phyloP scores from a whole-genome alignment of 2,797 vertebrate genomes.

The Melanotaenia maccullochi region DNA sequence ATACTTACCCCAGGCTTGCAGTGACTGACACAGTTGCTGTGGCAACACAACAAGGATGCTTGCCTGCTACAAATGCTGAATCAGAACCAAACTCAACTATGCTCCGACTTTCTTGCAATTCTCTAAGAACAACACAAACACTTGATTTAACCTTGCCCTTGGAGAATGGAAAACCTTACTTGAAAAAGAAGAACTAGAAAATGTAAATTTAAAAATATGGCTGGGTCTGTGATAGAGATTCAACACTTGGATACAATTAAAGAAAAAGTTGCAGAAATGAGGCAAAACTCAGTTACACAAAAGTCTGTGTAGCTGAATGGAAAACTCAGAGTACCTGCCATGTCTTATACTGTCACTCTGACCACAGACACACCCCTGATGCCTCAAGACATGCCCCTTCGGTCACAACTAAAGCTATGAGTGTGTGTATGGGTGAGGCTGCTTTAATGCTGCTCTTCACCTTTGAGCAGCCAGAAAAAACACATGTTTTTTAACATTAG shows the following conservation, averaged over 20 bases:
- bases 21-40: slow-evolving; percentile 67
- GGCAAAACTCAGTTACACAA: slow-evolving; percentile 17
- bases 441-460: slow-evolving; percentile 41
- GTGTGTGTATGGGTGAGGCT: slow-evolving; percentile 19
- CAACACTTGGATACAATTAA: not conserved
- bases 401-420: slow-evolving; percentile 26
- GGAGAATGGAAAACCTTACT: not conserved
- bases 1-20: slow-evolving; percentile 74
- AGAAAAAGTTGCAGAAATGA: slow-evolving; percentile 4
- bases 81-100: slow-evolving; percentile 41
- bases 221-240: not conserved
- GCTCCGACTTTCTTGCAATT: slow-evolving; percentile 16
- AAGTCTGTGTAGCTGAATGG: slow-evolving; percentile 52
- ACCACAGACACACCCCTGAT: slow-evolving; percentile 75
- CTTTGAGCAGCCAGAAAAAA: slow-evolving; percentile 52
- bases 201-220: not conserved
- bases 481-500: slow-evolving; percentile 48
- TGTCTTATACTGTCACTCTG: slow-evolving; percentile 71
- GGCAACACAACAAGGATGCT: slow-evolving; percentile 76
- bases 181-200: not conserved
- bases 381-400: slow-evolving; percentile 61
- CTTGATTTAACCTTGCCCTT: slow-evolving; percentile 1
- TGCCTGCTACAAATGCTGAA: slow-evolving; percentile 50
- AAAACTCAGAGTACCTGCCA: slow-evolving; percentile 58
- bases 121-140: slow-evolving; percentile 1